Percentiles rank a stretch among this genome's conserved stretches.
Conservation (phyloP, 2,888 invertebrate genomes). For the Eurytoma californica region DNA sequence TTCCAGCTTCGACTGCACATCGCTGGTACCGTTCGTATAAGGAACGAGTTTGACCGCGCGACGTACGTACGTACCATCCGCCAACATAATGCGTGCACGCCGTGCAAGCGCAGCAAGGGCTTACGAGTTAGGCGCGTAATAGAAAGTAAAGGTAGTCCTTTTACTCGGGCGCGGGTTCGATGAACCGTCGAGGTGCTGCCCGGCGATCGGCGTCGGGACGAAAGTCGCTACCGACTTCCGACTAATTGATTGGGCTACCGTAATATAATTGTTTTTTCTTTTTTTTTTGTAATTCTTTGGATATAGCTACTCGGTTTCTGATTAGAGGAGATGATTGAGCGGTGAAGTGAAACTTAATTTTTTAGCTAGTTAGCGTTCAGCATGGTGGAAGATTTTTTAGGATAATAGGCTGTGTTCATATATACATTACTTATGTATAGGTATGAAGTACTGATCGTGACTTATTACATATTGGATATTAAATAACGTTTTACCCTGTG, state of each 20-base stretch:
- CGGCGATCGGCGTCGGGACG: not conserved
- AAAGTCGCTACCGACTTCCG: not conserved
- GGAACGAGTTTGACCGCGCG: not conserved
- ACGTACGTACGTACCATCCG: not conserved
- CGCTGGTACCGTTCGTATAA: not conserved
- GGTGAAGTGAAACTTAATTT: not conserved
- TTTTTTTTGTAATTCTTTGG: not conserved
- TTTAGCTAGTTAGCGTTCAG: not conserved
- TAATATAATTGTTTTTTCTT: not conserved
- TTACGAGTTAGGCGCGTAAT: not conserved
- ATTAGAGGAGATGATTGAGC: not conserved
- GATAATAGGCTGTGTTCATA: not conserved
- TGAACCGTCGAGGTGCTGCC: not conserved
- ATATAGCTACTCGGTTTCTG: not conserved
- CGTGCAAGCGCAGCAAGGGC: not conserved
- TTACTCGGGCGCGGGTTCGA: conserved; percentile 19
- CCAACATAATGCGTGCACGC: not conserved
- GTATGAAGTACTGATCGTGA: not conserved
- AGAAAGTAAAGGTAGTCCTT: conserved; percentile 33
- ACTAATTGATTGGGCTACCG: not conserved
- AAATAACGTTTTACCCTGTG: not conserved
- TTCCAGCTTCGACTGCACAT: not conserved
- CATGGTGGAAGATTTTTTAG: not conserved
- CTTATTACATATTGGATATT: not conserved
- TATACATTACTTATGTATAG: not conserved